Base-by-base conservation (phyloP, 2,888 invertebrate genomes). In the Phragmatobia fuliginosa region DNA sequence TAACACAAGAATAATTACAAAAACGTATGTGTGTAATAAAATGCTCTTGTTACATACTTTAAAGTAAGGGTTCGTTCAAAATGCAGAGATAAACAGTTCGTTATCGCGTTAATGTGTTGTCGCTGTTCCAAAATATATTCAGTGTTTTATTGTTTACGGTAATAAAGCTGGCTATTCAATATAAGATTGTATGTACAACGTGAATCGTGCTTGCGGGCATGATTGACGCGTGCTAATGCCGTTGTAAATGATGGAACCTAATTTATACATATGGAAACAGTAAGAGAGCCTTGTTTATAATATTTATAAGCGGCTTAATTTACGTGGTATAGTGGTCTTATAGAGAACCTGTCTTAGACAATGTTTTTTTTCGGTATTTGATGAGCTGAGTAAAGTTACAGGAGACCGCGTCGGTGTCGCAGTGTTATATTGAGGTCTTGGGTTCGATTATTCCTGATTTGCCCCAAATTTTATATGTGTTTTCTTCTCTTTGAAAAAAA, bases 21-120 rank as follows among this genome's bases (percentile, higher is more conserved):
- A 76, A 80, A 78, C 76, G 62, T 76, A 70, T 61, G 60, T 61
- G 71, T 71, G 69, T 74, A 78, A 79, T 70, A 71, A 64, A 66
- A 70, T 72, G 73, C 38, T 64, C 70, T 38, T 70, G 25, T 62
- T n/a, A 66, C 66, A 41, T 56, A 28, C 56, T 56, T 56, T 56
- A 56, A 56, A 56, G 28, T 63, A 64, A 73, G 21, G 38, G 38
- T 25, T 66, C 56, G 32, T 65, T 60, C 49, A 38, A 71, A 74
- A 70, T 64, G 60, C 58, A 32, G 56, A 64, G 52, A 60, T 38
- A 68, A 65, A 65, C 72, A 63, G 45, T 68, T 62, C 49, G 67
- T 72, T 79, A 82, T 83, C 77, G 68, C 67, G 70, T 72, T 79
- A 82, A 79, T 81, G 73, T 72, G 71, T 76, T 75, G 75, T 74